Evolutionary conservation across 2,888 invertebrate genomes (phyloP).

Genomic region (Tiliacea citrago): DNA sequence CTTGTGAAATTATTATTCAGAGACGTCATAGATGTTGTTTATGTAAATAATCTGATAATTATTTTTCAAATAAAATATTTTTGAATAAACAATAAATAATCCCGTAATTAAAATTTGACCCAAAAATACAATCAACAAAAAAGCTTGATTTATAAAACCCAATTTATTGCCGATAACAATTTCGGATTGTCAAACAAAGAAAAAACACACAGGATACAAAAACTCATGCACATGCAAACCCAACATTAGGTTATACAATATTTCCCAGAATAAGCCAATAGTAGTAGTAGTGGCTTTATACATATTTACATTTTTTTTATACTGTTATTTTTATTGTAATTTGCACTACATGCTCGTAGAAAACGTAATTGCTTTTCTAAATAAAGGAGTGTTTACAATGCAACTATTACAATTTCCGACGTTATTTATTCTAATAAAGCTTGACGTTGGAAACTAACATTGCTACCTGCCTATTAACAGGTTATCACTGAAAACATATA

Average conservation of each 20-base stretch:
- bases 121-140: constrained; percentile 7
- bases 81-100: not conserved
- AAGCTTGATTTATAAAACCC: constrained; percentile 7
- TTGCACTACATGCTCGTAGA: constrained; percentile 8
- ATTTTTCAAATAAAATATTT: not conserved
- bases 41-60: not conserved
- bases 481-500: not conserved
- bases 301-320: constrained; percentile 22
- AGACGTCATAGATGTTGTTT: not conserved
- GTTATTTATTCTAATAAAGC: not conserved
- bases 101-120: not conserved
- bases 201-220: not conserved
- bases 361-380: constrained; percentile 25
- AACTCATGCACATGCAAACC: constrained; percentile 36
- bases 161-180: constrained; percentile 18
- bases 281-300: not conserved
- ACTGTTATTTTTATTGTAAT: constrained; percentile 17
- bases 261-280: constrained; percentile 32
- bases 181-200: constrained; percentile 10
- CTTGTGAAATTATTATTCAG: not conserved
- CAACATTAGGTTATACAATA: constrained; percentile 33
- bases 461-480: not conserved
- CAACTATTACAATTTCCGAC: not conserved
- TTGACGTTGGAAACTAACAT: not conserved
- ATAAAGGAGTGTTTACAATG: not conserved